A percentile compares a stretch with the other conserved stretches of the same genome.
These are phyloP conservation scores for Heliconius hermathena DNA, from an alignment of 1,140 invertebrate species.

Conservation along the genomic window DNA sequence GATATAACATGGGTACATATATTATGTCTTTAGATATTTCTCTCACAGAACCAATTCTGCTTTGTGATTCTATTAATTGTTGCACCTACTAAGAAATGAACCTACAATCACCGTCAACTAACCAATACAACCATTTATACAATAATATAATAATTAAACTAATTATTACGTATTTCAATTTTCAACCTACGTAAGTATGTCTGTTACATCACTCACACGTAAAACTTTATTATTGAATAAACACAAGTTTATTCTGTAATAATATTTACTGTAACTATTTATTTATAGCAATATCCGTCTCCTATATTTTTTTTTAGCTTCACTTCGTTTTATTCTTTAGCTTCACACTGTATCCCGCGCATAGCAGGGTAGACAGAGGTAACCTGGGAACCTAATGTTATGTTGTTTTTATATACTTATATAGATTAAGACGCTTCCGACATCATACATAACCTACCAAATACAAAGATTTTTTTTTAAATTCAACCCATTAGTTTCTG, in stretches of 20 bases:
- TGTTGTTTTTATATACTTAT: no score
- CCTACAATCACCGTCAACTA: neutral
- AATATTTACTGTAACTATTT: neutral
- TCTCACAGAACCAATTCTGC: neutral
- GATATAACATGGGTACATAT: no score
- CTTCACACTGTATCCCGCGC: no score
- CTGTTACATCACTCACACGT: neutral
- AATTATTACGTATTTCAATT: neutral
- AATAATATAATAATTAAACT: neutral
- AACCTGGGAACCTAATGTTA: no score
- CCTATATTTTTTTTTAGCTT: no score
- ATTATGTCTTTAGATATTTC: neutral
- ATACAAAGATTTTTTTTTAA: no score
- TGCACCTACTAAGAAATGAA: neutral
- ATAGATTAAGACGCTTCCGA: no score
- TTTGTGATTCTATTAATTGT: neutral
- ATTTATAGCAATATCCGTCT: neutral
- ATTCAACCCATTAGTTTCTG: no score
- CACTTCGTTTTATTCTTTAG: no score
- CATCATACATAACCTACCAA: no score
- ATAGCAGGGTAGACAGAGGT: no score
- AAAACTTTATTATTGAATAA: neutral
- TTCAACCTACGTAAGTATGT: neutral
- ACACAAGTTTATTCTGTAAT: neutral
- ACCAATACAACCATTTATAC: neutral